Evolutionary conservation across 2,888 invertebrate species (phyloP), one percentile per base, ranked within the genome.

Genomic region (Agrochola lota): DNA sequence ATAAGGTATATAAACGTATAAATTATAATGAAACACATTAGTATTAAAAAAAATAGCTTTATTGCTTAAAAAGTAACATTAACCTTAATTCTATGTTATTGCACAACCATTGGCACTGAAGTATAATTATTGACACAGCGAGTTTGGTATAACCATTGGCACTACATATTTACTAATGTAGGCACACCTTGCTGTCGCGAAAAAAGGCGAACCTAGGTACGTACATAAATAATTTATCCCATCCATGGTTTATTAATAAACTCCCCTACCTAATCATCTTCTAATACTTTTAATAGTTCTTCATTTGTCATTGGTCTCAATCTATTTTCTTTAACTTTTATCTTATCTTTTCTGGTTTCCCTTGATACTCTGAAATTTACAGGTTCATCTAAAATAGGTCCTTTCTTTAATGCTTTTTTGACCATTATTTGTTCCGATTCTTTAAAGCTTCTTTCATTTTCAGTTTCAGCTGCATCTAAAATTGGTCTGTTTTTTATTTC

Each of bases 401-500:
- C 70, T 70, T 75, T 70, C 69, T 75, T 75, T 75, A 70, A 64
- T 75, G 5, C 75, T 70, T 64, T 75, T 63, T 75, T 75, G 64
- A 81, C 80, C 78, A 84, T 84, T 81, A 78, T 76, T 78, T 85
- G 80, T 82, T 84, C 79, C 68, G 76, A 83, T 78, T 78, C 71
- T 78, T 78, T 81, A 70, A 78, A 78, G 76, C 49, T 74, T 67
- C 66, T 74, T 46, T 67, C 55, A 74, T 74, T 74, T 74, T 74
- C 68, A 74, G 74, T 0, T 74, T 74, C 75, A 78, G 67, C 78
- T 79, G 83, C 83, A 77, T 79, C 78, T 85, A 81, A 80, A 84
- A 84, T 81, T 83, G 80, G 81, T 84, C 80, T 84, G 79, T 80
- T 86, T 85, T 84, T 86, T 83, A 84, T 84, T 81, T 85, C 82